A percentile compares a stretch with the other conserved stretches of the same genome.
Conservation (phyloP, 1,140 invertebrate species). For the Pogonognathellus flavescens region DNA sequence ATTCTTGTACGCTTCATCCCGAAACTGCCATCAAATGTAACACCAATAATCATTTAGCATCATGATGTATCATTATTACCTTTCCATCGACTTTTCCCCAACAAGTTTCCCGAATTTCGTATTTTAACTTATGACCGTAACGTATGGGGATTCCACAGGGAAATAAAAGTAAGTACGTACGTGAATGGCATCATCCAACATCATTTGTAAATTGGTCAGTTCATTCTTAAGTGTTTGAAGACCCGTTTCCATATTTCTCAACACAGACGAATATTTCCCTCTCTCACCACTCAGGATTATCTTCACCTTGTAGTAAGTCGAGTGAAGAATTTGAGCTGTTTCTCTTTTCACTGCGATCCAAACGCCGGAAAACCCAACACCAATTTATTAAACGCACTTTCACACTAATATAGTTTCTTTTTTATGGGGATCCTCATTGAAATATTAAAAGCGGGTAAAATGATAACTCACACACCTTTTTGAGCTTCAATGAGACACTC, state of each 20-base stretch:
- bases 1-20: constrained; percentile 61
- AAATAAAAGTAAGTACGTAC: constrained; percentile 24
- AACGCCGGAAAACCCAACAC: too few species aligned
- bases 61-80: too few species aligned
- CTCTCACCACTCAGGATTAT: constrained; percentile 54
- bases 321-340: constrained; percentile 57
- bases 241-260: constrained; percentile 53
- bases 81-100: too few species aligned
- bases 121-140: too few species aligned
- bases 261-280: constrained; percentile 54
- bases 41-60: not conserved
- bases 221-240: constrained; percentile 51
- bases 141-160: too few species aligned
- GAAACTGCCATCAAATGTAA: constrained; percentile 54
- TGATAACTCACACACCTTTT: not conserved
- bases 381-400: not conserved
- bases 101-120: too few species aligned
- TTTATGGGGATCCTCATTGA: not conserved
- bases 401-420: too few species aligned
- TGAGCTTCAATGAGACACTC: constrained; percentile 62
- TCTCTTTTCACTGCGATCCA: constrained; percentile 56
- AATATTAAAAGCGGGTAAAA: not conserved
- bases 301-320: constrained; percentile 60
- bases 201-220: constrained; percentile 56
- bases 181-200: constrained; percentile 60